Evolutionary conservation across 2,888 invertebrate species (phyloP).

Genomic region (Abrostola triplasia): DNA sequence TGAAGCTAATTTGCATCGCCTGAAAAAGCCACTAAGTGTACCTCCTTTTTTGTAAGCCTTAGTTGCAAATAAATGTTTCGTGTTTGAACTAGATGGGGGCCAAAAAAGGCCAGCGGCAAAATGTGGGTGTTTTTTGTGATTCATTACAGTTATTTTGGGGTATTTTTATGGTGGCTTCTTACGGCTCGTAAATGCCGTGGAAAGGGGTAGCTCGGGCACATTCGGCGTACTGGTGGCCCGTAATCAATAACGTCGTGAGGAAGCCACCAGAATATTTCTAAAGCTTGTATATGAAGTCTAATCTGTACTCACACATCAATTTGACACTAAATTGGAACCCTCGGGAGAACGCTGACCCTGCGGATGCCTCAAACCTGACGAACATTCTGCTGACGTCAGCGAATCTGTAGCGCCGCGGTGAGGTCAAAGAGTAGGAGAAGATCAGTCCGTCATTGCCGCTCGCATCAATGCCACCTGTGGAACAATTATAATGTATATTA

Average conservation of each 20-base stretch:
- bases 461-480: constrained; percentile 72
- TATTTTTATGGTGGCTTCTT: too few species aligned
- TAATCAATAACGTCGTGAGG: neutral
- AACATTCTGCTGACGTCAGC: constrained; percentile 74
- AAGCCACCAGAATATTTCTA: neutral
- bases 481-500: too few species aligned
- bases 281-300: neutral
- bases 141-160: too few species aligned
- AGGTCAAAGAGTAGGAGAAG: constrained; percentile 71
- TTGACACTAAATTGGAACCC: constrained; percentile 75
- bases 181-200: too few species aligned
- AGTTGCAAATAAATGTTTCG: too few species aligned
- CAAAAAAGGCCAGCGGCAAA: too few species aligned
- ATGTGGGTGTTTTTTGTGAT: too few species aligned
- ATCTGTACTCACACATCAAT: constrained; percentile 73
- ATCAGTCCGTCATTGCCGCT: constrained; percentile 71
- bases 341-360: constrained; percentile 55
- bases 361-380: constrained; percentile 70
- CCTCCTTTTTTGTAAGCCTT: too few species aligned
- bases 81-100: too few species aligned
- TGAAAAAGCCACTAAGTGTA: too few species aligned
- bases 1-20: too few species aligned
- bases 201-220: neutral
- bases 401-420: constrained; percentile 72
- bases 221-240: neutral